Conservation (phyloP, 1,140 invertebrate genomes). For the Lanistes nyassanus region DNA sequence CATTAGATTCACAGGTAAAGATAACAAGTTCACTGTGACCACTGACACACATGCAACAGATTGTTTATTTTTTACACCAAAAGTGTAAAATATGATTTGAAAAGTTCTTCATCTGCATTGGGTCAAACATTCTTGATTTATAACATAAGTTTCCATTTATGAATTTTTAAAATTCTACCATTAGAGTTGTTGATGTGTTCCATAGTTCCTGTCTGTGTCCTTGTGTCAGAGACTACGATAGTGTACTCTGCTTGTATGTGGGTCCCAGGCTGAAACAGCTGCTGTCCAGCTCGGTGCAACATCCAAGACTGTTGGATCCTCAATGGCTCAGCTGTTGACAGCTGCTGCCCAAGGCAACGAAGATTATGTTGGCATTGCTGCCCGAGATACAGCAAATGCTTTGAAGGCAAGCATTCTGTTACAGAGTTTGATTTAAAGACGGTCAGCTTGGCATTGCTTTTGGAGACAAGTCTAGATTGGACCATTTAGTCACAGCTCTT, state of each 20-base stretch:
- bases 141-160: no score
- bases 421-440: neutral
- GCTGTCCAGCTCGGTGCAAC: slow-evolving; percentile 78
- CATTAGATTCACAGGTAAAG: neutral
- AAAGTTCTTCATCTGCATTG: no score
- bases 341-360: slow-evolving; percentile 87
- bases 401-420: slow-evolving; percentile 65
- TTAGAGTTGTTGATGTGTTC: no score
- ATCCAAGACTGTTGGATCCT: slow-evolving; percentile 74
- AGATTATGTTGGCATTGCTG: slow-evolving; percentile 83
- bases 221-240: neutral
- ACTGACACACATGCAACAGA: no score
- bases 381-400: slow-evolving; percentile 81
- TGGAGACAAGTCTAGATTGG: neutral
- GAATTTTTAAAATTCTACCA: no score
- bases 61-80: no score
- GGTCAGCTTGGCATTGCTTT: neutral
- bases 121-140: no score
- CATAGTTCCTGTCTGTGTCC: no score
- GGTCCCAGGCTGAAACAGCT: slow-evolving; percentile 76
- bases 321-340: slow-evolving; percentile 84
- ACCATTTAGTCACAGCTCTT: no score
- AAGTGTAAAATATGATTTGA: no score
- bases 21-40: no score
- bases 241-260: neutral